phyloP scores from a whole-genome alignment of 2,113 vertebrate species.

The Mormoops blainvillei region DNA sequence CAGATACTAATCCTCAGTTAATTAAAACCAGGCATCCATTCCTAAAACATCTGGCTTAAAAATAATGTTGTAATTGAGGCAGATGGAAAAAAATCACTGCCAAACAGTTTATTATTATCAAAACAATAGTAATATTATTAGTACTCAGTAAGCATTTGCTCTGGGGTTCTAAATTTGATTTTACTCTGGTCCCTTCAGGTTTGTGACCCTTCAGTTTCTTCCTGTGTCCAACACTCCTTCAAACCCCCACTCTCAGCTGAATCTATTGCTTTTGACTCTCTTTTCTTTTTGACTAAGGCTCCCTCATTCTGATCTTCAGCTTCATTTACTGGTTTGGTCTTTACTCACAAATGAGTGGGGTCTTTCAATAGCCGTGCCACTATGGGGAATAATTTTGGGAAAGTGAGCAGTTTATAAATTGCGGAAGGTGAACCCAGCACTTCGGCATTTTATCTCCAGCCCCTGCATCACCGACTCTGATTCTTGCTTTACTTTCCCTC shows the following conservation, averaged over 20 bases:
- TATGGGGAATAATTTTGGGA: neutral
- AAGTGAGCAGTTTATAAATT: neutral
- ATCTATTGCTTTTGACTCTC: neutral
- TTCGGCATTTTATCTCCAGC: neutral
- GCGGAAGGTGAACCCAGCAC: neutral
- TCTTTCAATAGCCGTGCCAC: neutral
- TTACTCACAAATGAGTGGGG: neutral
- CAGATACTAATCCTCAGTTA: neutral
- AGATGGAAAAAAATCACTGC: neutral
- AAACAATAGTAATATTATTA: neutral
- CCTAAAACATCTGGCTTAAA: neutral
- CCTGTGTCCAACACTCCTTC: neutral
- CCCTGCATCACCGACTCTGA: too few species aligned
- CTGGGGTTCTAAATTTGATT: neutral
- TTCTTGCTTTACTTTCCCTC: neutral
- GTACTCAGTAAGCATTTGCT: neutral
- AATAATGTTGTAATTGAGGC: neutral
- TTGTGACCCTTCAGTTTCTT: neutral
- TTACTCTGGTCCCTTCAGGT: neutral
- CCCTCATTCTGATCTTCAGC: neutral
- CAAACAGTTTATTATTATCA: neutral
- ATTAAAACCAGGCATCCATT: conserved; percentile 35
- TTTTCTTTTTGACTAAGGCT: neutral
- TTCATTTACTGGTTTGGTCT: neutral
- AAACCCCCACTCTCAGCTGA: neutral